Evolutionary conservation across 2,797 vertebrate genomes (phyloP).

Genomic region (Lemur catta): DNA sequence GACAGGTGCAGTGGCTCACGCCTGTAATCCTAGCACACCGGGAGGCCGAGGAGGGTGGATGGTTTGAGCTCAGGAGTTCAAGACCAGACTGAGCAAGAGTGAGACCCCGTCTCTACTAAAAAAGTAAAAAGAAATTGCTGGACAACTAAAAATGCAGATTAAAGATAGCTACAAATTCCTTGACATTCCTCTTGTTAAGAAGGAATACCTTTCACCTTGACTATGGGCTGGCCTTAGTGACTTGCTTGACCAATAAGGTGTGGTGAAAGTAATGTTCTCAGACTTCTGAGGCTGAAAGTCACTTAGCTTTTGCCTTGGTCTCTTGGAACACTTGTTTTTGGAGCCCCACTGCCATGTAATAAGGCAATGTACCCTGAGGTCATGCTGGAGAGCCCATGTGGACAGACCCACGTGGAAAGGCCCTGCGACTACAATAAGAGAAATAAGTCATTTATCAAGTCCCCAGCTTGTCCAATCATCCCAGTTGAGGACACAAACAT

Average conservation of each 20-base stretch:
- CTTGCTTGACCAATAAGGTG: not conserved
- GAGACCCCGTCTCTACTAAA: too few species aligned
- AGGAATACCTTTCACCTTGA: not conserved
- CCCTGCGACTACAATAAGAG: not conserved
- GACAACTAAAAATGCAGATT: not conserved
- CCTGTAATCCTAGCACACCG: too few species aligned
- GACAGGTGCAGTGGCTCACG: fast-evolving
- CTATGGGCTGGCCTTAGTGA: not conserved
- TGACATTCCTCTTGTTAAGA: not conserved
- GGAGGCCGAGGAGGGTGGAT: too few species aligned
- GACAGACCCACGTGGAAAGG: not conserved
- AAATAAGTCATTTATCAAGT: not conserved
- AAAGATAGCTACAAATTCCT: not conserved
- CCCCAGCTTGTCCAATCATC: not conserved
- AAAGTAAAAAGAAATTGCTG: too few species aligned
- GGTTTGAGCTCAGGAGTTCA: too few species aligned
- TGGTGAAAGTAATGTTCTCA: not conserved
- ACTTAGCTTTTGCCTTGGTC: not conserved
- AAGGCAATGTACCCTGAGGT: not conserved
- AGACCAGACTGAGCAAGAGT: too few species aligned
- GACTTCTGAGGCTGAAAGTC: not conserved
- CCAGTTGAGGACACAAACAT: not conserved
- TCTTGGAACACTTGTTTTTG: not conserved
- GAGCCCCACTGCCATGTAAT: not conserved
- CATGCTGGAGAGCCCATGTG: not conserved